phyloP scores from a whole-genome alignment of 35 echinoderm and acorn worm species.

The Apostichopus parvimensis region DNA sequence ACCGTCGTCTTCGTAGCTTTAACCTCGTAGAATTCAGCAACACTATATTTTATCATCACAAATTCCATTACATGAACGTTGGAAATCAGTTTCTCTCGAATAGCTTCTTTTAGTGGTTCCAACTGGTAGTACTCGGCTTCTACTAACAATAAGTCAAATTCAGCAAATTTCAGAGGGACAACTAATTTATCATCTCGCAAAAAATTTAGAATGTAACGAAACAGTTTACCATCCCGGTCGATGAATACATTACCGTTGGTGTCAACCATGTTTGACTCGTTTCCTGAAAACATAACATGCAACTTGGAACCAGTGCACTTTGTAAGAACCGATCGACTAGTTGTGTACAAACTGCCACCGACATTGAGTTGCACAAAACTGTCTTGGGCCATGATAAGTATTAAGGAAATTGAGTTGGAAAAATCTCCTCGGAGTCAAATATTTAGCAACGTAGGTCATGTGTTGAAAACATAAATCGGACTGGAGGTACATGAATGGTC shows the following conservation, averaged over 20 bases:
- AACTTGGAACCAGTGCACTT: constrained; percentile 4
- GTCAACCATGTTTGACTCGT: not conserved
- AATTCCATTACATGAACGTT: too few species aligned
- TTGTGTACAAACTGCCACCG: not conserved
- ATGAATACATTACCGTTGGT: not conserved
- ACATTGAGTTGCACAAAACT: not conserved
- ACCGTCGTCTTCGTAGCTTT: too few species aligned
- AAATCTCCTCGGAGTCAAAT: too few species aligned
- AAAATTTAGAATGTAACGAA: constrained; percentile 43
- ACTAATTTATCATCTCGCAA: not conserved
- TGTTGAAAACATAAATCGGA: too few species aligned
- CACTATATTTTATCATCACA: too few species aligned
- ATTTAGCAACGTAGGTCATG: too few species aligned
- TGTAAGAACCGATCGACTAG: constrained; percentile 5
- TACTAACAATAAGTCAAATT: not conserved
- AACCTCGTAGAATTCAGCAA: too few species aligned
- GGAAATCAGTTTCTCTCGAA: too few species aligned
- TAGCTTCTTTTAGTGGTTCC: too few species aligned
- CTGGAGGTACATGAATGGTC: too few species aligned
- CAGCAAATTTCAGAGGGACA: constrained; percentile 7
- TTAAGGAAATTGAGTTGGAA: too few species aligned
- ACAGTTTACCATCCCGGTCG: constrained; percentile 37
- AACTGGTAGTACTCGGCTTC: constrained; percentile 25
- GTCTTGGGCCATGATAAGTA: too few species aligned
- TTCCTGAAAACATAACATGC: constrained; percentile 26